Conservation (phyloP, 2,797 vertebrate genomes). For the Syngnathus acus region DNA sequence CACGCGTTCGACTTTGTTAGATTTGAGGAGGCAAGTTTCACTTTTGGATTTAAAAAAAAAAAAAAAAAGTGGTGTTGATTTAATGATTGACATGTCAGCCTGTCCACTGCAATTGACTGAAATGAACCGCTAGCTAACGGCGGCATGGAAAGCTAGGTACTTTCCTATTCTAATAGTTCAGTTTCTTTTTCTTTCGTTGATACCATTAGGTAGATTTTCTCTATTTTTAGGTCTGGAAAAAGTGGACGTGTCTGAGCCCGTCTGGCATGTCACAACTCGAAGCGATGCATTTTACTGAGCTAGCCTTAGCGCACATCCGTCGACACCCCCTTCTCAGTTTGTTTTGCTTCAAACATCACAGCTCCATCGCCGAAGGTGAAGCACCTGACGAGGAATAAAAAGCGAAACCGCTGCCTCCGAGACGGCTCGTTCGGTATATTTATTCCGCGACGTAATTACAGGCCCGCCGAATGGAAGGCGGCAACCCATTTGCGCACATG, state of each 20-base stretch:
- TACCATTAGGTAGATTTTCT: not conserved
- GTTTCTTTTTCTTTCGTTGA: not conserved
- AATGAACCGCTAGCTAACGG: no score
- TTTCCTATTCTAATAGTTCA: not conserved
- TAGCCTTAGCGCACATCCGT: not conserved
- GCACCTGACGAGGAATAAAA: slow-evolving; percentile 6
- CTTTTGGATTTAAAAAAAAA: no score
- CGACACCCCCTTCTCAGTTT: not conserved
- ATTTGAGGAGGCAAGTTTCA: no score
- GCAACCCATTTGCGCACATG: slow-evolving; percentile 93
- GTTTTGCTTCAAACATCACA: slow-evolving; percentile 3
- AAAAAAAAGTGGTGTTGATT: no score
- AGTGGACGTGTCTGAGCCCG: not conserved
- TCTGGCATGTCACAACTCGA: not conserved
- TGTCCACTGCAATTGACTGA: no score
- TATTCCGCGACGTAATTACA: slow-evolving; percentile 97
- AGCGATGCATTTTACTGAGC: not conserved
- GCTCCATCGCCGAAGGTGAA: slow-evolving; percentile 7
- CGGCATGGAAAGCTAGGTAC: not conserved
- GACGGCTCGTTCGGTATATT: slow-evolving; percentile 85
- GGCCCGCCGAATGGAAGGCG: slow-evolving; percentile 91
- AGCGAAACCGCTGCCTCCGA: not conserved
- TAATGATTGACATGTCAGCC: no score
- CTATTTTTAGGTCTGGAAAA: not conserved
- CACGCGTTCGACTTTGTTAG: slow-evolving; percentile 14